Evolutionary conservation across 2,888 invertebrate species (phyloP).

Genomic region (Abrostola tripartita): DNA sequence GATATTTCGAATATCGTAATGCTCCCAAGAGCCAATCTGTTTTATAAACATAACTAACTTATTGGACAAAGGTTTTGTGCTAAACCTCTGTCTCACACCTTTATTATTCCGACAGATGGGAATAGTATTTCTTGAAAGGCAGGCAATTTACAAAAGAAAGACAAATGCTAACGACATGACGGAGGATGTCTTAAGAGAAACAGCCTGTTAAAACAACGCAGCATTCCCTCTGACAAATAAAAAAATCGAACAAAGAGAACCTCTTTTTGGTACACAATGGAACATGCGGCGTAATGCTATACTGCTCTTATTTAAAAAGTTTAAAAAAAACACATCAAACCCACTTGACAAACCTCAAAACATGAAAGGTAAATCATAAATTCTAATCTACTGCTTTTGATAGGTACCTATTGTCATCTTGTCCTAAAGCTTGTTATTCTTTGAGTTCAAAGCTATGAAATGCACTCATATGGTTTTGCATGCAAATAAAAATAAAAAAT

Average conservation of each 20-base stretch:
- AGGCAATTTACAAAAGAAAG: slow-evolving; percentile 9
- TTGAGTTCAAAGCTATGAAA: background rate
- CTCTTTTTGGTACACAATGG: slow-evolving; percentile 57
- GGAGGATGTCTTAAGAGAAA: slow-evolving; percentile 24
- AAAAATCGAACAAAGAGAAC: slow-evolving; percentile 54
- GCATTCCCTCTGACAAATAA: slow-evolving; percentile 49
- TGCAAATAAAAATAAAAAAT: background rate
- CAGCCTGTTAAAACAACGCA: slow-evolving; percentile 51
- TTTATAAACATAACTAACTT: too few relatives aligned
- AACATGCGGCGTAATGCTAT: slow-evolving; percentile 49
- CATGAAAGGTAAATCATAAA: slow-evolving; percentile 1
- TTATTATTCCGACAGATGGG: background rate
- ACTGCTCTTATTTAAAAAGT: slow-evolving; percentile 38
- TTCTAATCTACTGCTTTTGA: background rate
- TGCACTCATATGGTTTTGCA: background rate
- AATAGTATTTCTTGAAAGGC: background rate
- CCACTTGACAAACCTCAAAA: slow-evolving; percentile 13
- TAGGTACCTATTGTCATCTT: background rate
- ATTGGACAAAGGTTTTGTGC: background rate
- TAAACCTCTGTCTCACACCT: too few relatives aligned
- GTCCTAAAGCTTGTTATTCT: background rate
- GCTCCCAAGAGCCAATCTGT: too few relatives aligned
- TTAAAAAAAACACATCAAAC: slow-evolving; percentile 13
- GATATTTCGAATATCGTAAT: too few relatives aligned
- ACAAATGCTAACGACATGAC: slow-evolving; percentile 14